Evolutionary conservation across 35 echinoderm and acorn worm genomes (phyloP).

Genomic region (Nesometra sesokonis): DNA sequence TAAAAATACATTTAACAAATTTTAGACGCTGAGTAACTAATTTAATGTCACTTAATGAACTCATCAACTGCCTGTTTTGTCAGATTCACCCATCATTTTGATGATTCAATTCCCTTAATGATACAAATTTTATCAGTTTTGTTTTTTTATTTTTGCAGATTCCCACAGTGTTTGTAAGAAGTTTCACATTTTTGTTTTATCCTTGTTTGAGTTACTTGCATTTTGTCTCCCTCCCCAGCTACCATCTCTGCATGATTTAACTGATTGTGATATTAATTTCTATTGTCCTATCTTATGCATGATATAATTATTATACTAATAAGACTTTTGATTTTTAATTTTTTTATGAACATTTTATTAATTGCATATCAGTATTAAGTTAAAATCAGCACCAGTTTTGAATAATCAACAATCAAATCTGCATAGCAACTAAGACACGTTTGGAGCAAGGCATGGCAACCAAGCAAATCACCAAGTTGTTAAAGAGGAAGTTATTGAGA

Average conservation of each 20-base stretch:
- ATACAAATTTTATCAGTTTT: neutral
- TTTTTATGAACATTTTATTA: too few relatives aligned
- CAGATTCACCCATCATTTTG: too few relatives aligned
- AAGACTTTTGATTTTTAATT: too few relatives aligned
- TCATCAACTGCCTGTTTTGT: neutral
- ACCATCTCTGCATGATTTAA: neutral
- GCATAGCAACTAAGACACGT: too few relatives aligned
- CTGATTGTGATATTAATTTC: neutral
- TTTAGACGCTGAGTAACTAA: neutral
- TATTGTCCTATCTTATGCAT: too few relatives aligned
- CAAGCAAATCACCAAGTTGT: too few relatives aligned
- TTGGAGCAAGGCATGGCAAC: too few relatives aligned
- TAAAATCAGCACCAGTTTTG: too few relatives aligned
- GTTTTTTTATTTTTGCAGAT: neutral
- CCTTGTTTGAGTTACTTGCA: neutral
- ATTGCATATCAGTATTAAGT: too few relatives aligned
- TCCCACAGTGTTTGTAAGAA: neutral
- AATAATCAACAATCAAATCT: too few relatives aligned
- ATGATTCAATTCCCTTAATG: neutral
- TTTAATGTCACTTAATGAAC: neutral
- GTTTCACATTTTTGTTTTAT: neutral
- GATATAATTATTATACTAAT: too few relatives aligned
- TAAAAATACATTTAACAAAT: neutral
- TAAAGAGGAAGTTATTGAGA: too few relatives aligned
- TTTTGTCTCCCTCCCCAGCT: neutral